Percentiles rank a stretch among this genome's conserved stretches.
These are phyloP conservation scores for Eustalomyia histrio DNA, from an alignment of 2,888 invertebrate species.

Conservation along the genomic window DNA sequence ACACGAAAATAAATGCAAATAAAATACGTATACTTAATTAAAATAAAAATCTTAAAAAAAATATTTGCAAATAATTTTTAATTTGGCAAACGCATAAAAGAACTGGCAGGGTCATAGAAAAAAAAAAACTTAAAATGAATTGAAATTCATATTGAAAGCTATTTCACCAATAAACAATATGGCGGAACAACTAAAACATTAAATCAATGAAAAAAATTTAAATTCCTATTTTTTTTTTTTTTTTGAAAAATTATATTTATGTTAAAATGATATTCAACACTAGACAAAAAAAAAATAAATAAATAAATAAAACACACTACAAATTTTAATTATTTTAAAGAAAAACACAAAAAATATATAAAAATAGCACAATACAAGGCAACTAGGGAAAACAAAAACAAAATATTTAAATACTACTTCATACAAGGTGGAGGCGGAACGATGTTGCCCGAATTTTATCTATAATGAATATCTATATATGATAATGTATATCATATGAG, in stretches of 20 bases:
- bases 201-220: constrained; percentile 60
- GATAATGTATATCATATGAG: no score
- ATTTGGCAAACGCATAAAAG: constrained; percentile 43
- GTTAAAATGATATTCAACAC: constrained; percentile 76
- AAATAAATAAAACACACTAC: constrained; percentile 20
- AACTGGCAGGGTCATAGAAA: constrained; percentile 47
- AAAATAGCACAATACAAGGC: constrained; percentile 66
- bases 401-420: constrained; percentile 37
- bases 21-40: constrained; percentile 20
- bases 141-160: constrained; percentile 34
- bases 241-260: constrained; percentile 67
- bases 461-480: background rate
- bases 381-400: constrained; percentile 38
- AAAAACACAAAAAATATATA: constrained; percentile 48
- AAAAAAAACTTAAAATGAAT: background rate
- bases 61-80: constrained; percentile 1
- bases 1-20: constrained; percentile 24
- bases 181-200: constrained; percentile 59
- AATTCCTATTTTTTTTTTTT: constrained; percentile 8
- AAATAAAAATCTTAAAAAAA: constrained; percentile 36
- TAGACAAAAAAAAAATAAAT: constrained; percentile 68
- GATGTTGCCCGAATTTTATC: constrained; percentile 37
- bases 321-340: constrained; percentile 71
- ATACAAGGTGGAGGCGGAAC: constrained; percentile 64
- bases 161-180: constrained; percentile 55